Evolutionary conservation across 2,888 invertebrate species (phyloP).

Genomic region (Ceramica pisi): DNA sequence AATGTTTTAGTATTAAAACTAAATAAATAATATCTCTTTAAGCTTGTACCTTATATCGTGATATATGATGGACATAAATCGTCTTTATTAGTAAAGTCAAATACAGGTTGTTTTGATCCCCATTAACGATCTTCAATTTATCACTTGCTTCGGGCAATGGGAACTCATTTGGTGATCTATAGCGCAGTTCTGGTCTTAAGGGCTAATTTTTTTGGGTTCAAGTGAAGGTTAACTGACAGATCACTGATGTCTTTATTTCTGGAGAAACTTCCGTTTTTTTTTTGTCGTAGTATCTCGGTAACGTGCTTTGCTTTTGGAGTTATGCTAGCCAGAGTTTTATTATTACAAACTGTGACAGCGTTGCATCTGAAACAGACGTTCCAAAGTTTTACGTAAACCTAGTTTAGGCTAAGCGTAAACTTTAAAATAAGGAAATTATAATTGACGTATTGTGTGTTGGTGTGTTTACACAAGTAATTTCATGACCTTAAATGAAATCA

Average conservation of each 20-base stretch:
- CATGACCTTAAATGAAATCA: neutral
- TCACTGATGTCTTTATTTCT: neutral
- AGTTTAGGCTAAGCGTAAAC: neutral
- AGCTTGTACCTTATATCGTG: conserved; percentile 13
- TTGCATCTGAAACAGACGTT: neutral
- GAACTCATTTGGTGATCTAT: conserved; percentile 38
- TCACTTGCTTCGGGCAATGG: conserved; percentile 39
- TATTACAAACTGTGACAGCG: neutral
- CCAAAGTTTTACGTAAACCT: neutral
- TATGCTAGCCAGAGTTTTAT: neutral
- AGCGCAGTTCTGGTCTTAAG: conserved; percentile 12
- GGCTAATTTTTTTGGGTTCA: conserved; percentile 31
- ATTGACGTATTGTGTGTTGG: neutral
- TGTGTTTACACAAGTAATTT: conserved; percentile 34
- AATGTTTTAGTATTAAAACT: conserved; percentile 36
- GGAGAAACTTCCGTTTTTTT: neutral
- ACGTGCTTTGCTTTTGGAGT: neutral
- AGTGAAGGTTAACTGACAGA: neutral
- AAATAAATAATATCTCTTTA: conserved; percentile 26
- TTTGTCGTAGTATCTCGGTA: neutral
- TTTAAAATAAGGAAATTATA: too few species aligned
- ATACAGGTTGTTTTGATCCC: conserved; percentile 49
- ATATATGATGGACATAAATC: conserved; percentile 47
- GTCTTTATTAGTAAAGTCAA: conserved; percentile 37
- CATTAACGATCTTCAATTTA: conserved; percentile 53